Percentiles rank a stretch among this genome's conserved stretches.
Conservation (phyloP, 1,140 invertebrate genomes). For the Dermatophagoides farinae region DNA sequence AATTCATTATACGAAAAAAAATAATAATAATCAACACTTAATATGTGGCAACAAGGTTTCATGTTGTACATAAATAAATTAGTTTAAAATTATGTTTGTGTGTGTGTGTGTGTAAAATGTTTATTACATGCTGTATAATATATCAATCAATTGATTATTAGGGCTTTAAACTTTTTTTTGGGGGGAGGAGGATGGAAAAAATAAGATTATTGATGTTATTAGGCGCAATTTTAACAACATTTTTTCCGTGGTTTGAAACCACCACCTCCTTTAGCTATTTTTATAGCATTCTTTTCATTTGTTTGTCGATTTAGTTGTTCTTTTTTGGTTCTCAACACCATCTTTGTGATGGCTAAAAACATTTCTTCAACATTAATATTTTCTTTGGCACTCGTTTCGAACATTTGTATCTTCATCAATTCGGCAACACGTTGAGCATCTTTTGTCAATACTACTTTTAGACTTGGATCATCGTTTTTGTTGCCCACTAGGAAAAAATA, state of each 20-base stretch:
- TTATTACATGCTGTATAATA: too few species aligned
- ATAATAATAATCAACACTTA: too few species aligned
- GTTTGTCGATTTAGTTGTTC: slow-evolving; percentile 7
- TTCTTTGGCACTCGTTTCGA: slow-evolving; percentile 97
- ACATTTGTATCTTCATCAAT: slow-evolving; percentile 87
- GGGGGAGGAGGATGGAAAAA: neutral
- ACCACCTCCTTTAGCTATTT: slow-evolving; percentile 1
- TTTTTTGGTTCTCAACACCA: slow-evolving; percentile 41
- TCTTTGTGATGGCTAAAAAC: slow-evolving; percentile 48
- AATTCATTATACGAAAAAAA: too few species aligned
- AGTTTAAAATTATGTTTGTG: too few species aligned
- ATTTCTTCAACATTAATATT: slow-evolving; percentile 96
- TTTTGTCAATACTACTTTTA: slow-evolving; percentile 87
- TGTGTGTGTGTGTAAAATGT: too few species aligned
- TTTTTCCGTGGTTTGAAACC: neutral
- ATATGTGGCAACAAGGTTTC: too few species aligned
- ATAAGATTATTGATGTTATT: neutral
- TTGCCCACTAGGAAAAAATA: slow-evolving; percentile 70
- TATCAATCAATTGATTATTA: too few species aligned
- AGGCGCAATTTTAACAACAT: slow-evolving; percentile 10
- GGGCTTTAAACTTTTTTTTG: too few species aligned
- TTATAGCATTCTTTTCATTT: slow-evolving; percentile 4
- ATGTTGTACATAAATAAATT: too few species aligned
- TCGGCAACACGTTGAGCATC: slow-evolving; percentile 90
- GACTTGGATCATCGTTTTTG: slow-evolving; percentile 91